Percentiles rank a stretch among this genome's conserved stretches.
phyloP scores from a whole-genome alignment of 2,888 invertebrate genomes.

The Andrena marginata region DNA sequence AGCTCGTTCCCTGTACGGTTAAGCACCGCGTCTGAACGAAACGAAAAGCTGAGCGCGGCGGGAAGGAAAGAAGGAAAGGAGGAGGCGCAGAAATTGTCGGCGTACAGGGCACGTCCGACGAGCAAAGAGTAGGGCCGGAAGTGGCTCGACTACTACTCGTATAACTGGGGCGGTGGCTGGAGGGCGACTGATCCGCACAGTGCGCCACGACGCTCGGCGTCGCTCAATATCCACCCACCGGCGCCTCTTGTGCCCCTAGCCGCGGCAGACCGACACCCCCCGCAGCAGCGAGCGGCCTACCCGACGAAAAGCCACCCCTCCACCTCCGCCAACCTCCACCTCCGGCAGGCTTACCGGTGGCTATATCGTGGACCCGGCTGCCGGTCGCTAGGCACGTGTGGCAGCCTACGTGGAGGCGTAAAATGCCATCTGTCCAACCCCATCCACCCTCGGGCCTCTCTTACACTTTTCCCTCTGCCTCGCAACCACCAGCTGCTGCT shows the following conservation, averaged over 20 bases:
- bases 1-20: slow-evolving; percentile 6
- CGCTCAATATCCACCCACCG: slow-evolving; percentile 87
- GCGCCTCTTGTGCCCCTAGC: slow-evolving; percentile 60
- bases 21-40: slow-evolving; percentile 21
- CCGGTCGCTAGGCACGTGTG: slow-evolving; percentile 72
- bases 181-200: slow-evolving; percentile 87
- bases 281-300: slow-evolving; percentile 58
- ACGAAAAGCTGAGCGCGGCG: slow-evolving; percentile 9
- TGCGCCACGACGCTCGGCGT: slow-evolving; percentile 87
- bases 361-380: slow-evolving; percentile 57
- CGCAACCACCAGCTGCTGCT: slow-evolving; percentile 11
- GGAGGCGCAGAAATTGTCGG: slow-evolving; percentile 65
- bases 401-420: slow-evolving; percentile 62
- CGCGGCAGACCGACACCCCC: slow-evolving; percentile 41
- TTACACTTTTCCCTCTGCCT: slow-evolving; percentile 7
- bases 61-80: slow-evolving; percentile 14
- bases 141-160: slow-evolving; percentile 83
- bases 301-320: slow-evolving; percentile 69
- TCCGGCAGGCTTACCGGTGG: slow-evolving; percentile 45
- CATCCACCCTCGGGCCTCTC: slow-evolving; percentile 25
- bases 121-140: slow-evolving; percentile 81
- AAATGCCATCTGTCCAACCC: slow-evolving; percentile 69
- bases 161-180: slow-evolving; percentile 87
- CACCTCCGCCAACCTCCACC: slow-evolving; percentile 62
- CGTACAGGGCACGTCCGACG: slow-evolving; percentile 80